Evolutionary conservation across 2,797 vertebrate genomes (phyloP).

Genomic region (Rallus crepitans): DNA sequence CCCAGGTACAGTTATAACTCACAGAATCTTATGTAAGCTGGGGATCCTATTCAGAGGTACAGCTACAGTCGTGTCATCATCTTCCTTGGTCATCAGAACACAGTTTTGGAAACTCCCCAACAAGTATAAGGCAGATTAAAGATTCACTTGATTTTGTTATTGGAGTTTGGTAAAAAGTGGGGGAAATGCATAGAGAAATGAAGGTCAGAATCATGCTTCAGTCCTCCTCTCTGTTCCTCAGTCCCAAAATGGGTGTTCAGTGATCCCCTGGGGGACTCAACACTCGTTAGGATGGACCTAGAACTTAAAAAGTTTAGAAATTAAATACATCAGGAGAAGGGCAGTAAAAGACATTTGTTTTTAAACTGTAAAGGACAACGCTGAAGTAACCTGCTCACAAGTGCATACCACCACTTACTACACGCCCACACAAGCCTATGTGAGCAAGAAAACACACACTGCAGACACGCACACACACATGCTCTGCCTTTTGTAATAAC

Average conservation of each 20-base stretch:
- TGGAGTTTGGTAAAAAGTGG: not conserved
- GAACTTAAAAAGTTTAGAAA: not conserved
- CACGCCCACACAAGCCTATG: not conserved
- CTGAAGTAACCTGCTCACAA: not conserved
- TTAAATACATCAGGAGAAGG: not conserved
- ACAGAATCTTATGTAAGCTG: rapidly evolving
- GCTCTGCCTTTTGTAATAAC: not conserved
- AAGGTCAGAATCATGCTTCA: not conserved
- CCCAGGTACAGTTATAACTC: not conserved
- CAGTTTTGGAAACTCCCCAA: rapidly evolving
- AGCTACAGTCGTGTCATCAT: rapidly evolving
- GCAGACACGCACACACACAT: not conserved
- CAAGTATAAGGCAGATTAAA: not conserved
- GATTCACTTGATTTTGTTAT: not conserved
- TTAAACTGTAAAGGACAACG: rapidly evolving
- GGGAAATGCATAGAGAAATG: not conserved
- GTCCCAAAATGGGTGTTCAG: not conserved
- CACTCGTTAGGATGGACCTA: not conserved
- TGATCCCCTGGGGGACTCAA: not conserved
- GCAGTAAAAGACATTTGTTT: rapidly evolving
- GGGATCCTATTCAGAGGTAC: not conserved
- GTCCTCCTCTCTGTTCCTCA: not conserved
- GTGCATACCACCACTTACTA: not conserved
- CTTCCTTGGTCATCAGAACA: not conserved
- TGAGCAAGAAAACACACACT: rapidly evolving